Conservation (phyloP, 2,888 invertebrate species). For the Ethmia dodecea region DNA sequence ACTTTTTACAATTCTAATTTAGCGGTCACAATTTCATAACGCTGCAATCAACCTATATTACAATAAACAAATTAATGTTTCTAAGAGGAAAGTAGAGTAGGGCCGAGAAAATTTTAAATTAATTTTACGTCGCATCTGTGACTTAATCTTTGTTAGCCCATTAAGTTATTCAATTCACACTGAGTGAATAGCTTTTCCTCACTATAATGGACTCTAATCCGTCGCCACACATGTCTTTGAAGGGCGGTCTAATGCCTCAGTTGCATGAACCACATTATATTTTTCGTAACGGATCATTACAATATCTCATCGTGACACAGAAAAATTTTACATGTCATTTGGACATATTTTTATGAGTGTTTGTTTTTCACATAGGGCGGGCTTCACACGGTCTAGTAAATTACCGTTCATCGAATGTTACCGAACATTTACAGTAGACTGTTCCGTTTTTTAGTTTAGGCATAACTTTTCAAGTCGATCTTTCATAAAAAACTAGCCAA, state of each 20-base stretch:
- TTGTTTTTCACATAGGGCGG: slow-evolving; percentile 71
- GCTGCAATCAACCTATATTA: too few relatives aligned
- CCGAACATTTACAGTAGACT: slow-evolving; percentile 46
- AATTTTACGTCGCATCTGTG: not conserved
- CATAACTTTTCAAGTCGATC: too few relatives aligned
- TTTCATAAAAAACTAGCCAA: too few relatives aligned
- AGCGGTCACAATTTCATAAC: too few relatives aligned
- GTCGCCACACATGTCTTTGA: slow-evolving; percentile 57
- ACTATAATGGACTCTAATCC: slow-evolving; percentile 60
- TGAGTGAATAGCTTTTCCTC: slow-evolving; percentile 58
- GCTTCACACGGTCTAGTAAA: slow-evolving; percentile 54
- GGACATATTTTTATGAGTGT: slow-evolving; percentile 65
- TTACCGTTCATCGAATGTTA: slow-evolving; percentile 41
- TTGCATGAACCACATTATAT: slow-evolving; percentile 67
- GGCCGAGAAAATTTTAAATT: too few relatives aligned
- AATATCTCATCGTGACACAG: slow-evolving; percentile 74
- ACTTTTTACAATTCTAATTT: too few relatives aligned
- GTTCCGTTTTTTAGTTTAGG: too few relatives aligned
- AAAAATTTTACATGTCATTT: slow-evolving; percentile 76
- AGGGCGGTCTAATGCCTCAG: slow-evolving; percentile 59
- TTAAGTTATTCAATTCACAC: slow-evolving; percentile 71
- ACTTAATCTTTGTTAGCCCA: slow-evolving; percentile 29
- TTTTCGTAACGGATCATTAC: slow-evolving; percentile 74
- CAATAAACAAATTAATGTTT: too few relatives aligned
- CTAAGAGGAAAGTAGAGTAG: too few relatives aligned